Evolutionary conservation across 2,888 invertebrate genomes (phyloP).

Genomic region (Volucella inflata): DNA sequence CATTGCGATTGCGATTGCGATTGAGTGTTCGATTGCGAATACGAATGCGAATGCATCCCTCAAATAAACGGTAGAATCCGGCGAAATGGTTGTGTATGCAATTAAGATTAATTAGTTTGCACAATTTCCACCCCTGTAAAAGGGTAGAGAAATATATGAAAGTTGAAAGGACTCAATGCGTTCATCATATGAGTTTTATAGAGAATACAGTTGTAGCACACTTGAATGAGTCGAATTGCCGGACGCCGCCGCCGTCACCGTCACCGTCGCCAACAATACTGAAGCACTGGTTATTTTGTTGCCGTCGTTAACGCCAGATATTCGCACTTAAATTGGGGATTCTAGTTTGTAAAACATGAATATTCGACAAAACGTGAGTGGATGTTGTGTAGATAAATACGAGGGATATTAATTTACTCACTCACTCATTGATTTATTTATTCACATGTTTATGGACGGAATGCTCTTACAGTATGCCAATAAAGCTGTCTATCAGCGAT

Average conservation of each 20-base stretch:
- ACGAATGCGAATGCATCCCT: neutral
- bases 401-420: neutral
- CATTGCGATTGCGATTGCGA: neutral
- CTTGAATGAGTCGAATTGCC: conserved; percentile 2
- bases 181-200: conserved; percentile 9
- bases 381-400: neutral
- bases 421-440: conserved; percentile 5
- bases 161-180: neutral
- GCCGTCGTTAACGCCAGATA: neutral
- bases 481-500: too few relatives aligned
- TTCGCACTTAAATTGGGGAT: conserved; percentile 24
- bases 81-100: conserved; percentile 13
- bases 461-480: too few relatives aligned
- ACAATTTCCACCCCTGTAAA: conserved; percentile 1
- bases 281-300: too few relatives aligned
- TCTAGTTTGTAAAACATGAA: conserved; percentile 35
- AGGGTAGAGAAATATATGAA: neutral
- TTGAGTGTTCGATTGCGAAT: neutral
- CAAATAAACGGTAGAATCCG: neutral
- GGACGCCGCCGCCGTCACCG: too few relatives aligned
- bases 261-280: too few relatives aligned
- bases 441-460: neutral
- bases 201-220: conserved; percentile 16
- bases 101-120: conserved; percentile 50
- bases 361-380: neutral